Base-by-base conservation (phyloP, 2,797 vertebrate genomes). In the Chromis chromis region DNA sequence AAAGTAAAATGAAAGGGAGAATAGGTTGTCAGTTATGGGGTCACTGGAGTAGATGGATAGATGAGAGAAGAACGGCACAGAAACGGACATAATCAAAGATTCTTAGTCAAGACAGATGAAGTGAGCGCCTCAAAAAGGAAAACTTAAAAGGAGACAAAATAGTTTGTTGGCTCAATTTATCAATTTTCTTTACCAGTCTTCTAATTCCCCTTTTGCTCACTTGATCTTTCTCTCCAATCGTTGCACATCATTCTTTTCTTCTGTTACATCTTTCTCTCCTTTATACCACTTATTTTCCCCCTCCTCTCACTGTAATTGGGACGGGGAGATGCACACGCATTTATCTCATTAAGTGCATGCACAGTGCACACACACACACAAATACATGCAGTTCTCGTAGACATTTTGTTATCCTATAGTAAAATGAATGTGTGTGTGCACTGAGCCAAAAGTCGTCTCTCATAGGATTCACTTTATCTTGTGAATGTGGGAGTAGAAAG, bases 261-360 rank as follows among this genome's bases (percentile, higher is more conserved):
- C 59, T 48, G 31, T 67, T 75, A 72, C 68, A 76, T 78, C 72
- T 84, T 79, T 67, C 64, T 78, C 62, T 74, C 57, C 54, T 74
- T 83, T 84, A 58, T 77, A 54, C 70, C 79, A 79, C 75, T 87
- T 82, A 75, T 77, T 84, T 84, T 70, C 76, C 80, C 72, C 70
- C 72, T 83, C 81, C 83, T 88, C 85, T 86, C 76, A 90, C 49
- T 82, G 57, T 91, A 89, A 89, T 87, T 91, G 86, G 66, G 78
- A 82, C 76, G 36, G 55, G 80, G 75, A 62, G 59, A 67, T 60
- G 59, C 77, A 46, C 73, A 65, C 31, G 31, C 76, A 83, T 91
- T 91, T 74, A 86, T 90, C 88, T 90, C 85, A 87, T 88, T 87
- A 84, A 83, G 59, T 78, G 63, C 64, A 65, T 65, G 22, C 22